These are phyloP conservation scores for Bufotes viridis DNA, from an alignment of 2,797 vertebrate genomes.

Conservation along the genomic window DNA sequence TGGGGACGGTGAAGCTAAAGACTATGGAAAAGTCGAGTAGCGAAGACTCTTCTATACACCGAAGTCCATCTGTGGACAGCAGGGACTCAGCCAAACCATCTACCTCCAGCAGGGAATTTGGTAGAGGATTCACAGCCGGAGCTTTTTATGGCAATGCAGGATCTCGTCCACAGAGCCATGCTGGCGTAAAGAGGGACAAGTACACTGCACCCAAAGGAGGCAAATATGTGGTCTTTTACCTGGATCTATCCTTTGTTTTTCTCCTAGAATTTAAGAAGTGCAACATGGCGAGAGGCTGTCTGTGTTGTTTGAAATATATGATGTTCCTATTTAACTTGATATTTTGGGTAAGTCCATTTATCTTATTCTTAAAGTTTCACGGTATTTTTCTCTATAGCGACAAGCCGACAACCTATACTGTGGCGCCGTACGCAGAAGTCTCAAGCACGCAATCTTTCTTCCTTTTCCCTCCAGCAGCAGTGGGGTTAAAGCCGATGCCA, in stretches of 20 bases:
- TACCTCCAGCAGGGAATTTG: conserved; percentile 89
- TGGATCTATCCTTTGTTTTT: conserved; percentile 99
- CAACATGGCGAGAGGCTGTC: conserved; percentile 99
- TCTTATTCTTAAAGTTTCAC: neutral
- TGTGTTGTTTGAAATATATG: conserved; percentile 99
- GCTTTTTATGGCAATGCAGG: conserved; percentile 96
- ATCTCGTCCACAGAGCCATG: conserved; percentile 74
- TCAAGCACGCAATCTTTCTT: no score
- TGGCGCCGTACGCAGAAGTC: neutral
- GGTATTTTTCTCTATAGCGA: neutral
- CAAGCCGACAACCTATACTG: neutral
- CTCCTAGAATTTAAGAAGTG: conserved; percentile 99
- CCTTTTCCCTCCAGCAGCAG: neutral
- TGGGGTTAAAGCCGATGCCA: neutral
- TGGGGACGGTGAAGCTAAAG: conserved; percentile 75
- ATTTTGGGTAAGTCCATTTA: conserved; percentile 94
- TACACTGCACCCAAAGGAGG: conserved; percentile 90
- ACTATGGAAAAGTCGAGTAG: conserved; percentile 99
- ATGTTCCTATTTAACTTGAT: conserved; percentile 99
- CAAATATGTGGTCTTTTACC: conserved; percentile 99
- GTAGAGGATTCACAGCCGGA: conserved; percentile 93
- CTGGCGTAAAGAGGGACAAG: conserved; percentile 81
- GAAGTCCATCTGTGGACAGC: conserved; percentile 98
- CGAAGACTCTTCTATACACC: conserved; percentile 97
- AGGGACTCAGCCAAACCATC: conserved; percentile 91